phyloP scores from a whole-genome alignment of 2,797 vertebrate genomes.

The Pelochelys cantorii region DNA sequence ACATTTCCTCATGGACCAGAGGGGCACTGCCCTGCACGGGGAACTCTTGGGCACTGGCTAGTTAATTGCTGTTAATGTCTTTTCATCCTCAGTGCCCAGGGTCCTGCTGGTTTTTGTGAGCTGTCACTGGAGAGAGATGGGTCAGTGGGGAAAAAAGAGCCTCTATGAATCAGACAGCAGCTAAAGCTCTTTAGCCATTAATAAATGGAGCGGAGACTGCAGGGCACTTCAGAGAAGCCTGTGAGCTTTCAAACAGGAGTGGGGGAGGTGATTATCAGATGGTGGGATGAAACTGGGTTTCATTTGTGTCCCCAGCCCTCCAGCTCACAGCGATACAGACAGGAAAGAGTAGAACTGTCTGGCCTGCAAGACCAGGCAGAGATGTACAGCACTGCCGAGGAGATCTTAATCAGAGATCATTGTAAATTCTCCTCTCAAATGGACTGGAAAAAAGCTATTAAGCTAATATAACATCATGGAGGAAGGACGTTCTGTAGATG shows the following conservation, averaged over 20 bases:
- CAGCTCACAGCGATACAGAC: neutral
- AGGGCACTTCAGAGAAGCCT: neutral
- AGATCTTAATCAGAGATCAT: constrained; percentile 58
- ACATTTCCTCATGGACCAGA: neutral
- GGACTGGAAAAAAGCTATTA: constrained; percentile 73
- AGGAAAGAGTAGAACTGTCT: neutral
- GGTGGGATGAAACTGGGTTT: neutral
- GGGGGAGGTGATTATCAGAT: neutral
- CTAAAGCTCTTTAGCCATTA: neutral
- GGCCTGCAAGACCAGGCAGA: neutral
- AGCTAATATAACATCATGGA: constrained; percentile 47
- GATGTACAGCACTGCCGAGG: neutral
- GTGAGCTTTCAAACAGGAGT: fast-evolving
- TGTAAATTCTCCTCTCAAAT: constrained; percentile 70
- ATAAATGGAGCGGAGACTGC: fast-evolving
- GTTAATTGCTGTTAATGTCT: neutral
- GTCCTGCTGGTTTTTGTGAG: fast-evolving
- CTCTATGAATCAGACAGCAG: neutral
- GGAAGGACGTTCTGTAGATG: neutral
- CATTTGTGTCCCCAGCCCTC: neutral
- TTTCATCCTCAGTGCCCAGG: neutral
- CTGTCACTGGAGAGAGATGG: neutral
- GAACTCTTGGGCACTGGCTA: neutral
- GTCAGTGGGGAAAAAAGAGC: neutral
- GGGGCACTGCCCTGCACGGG: neutral